Base-by-base conservation (phyloP, 2,888 invertebrate species). In the Drosophila fungiperda region DNA sequence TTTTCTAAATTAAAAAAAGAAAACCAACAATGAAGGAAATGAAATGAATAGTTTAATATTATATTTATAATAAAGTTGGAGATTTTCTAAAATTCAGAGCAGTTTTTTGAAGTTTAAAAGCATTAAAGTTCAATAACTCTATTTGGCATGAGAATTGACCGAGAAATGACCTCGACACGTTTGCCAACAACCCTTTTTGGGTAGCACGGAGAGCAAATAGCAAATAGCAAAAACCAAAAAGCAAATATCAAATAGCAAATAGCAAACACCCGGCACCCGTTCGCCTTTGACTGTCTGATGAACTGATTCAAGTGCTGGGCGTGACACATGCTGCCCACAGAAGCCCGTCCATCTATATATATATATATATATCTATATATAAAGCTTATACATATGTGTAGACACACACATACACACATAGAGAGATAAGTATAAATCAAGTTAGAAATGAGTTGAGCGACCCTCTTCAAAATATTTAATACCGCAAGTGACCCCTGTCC, bases 401-500 rank as follows among this genome's bases (percentile, higher is more conserved):
- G 12, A 35, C 35, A 35, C 35, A 33, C 33, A 36, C 15, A 45
- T 20, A 45, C 45, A 23, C 1, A 45, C 3, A 11, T 20, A 6
- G 4, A 45, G 45, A 45, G 15, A 23, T 60, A 69, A 55, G 67
- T 79, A 87, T 86, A 90, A 90, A 90, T 86, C 90, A 86, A 78
- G 88, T 73, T 74, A 49, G 63, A 64, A 82, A 73, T 83, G 83
- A 73, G 73, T 69, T 78, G 68, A 67, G 80, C 84, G 90, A 91
- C 91, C 92, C 90, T 90, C 82, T 90, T 91, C 90, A 91, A 80
- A 91, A 92, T 91, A 92, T 91, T 92, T 83, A 89, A 83, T 87
- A 92, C 92, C 92, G 79, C 92, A 91, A 87, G 82, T 91, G 91
- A 91, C 92, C 91, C 92, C 91, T 91, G 92, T 83, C 90, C 91